Conservation (phyloP, 2,113 vertebrate species). For the Isurus oxyrinchus region DNA sequence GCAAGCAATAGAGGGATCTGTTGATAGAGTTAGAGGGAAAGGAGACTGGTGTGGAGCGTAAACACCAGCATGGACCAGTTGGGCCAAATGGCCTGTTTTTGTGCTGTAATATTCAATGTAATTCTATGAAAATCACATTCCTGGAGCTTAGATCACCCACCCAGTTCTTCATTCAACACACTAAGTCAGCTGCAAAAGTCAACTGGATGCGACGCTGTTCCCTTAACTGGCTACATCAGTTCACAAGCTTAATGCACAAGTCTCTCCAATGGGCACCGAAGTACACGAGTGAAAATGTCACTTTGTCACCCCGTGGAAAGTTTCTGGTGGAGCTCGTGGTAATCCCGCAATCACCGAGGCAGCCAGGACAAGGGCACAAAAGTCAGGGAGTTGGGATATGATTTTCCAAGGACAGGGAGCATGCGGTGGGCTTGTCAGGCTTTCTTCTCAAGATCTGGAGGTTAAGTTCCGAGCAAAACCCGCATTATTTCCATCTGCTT, state of each 20-base stretch:
- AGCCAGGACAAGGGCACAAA: neutral
- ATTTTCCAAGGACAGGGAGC: neutral
- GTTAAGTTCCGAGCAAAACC: neutral
- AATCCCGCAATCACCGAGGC: neutral
- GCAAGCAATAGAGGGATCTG: no score
- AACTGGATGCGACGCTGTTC: neutral
- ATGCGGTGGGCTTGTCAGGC: neutral
- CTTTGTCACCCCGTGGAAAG: no score
- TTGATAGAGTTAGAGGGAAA: no score
- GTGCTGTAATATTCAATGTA: neutral
- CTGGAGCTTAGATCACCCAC: neutral
- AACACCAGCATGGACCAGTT: no score
- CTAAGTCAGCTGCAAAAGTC: neutral
- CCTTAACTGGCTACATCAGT: neutral
- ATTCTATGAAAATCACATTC: neutral
- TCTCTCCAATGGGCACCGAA: neutral
- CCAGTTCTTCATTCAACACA: no score
- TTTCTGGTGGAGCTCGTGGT: neutral
- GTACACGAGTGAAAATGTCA: no score
- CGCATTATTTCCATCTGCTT: neutral
- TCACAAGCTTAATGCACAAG: neutral
- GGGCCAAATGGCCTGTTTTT: neutral
- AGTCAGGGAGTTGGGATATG: neutral
- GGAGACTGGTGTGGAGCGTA: no score
- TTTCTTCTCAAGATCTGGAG: neutral